phyloP scores from a whole-genome alignment of 2,888 invertebrate species.

The Calameuta filiformis region DNA sequence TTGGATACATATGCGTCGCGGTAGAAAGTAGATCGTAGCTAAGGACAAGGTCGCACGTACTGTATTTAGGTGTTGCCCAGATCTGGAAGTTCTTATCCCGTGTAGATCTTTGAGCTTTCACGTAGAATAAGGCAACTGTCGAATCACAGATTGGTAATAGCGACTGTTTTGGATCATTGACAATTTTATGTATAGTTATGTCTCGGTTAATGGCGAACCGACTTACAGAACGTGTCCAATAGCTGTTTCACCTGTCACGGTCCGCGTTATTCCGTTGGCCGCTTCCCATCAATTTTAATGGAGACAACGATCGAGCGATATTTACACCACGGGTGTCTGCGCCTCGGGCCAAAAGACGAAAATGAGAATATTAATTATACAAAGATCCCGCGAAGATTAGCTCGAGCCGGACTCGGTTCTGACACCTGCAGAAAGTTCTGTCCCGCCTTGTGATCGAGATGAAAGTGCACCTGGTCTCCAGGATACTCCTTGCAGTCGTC shows the following conservation, averaged over 20 bases:
- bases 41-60: neutral
- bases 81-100: neutral
- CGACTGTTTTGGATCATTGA: neutral
- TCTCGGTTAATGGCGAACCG: neutral
- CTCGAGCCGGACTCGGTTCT: conserved; percentile 14
- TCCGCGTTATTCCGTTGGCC: neutral
- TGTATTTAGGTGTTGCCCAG: neutral
- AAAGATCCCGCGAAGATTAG: conserved; percentile 22
- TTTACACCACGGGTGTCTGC: neutral
- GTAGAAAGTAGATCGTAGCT: neutral
- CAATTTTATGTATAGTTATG: neutral
- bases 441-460: conserved; percentile 19
- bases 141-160: neutral
- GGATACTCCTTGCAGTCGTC: neutral
- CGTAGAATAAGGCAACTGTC: neutral
- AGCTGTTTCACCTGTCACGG: conserved; percentile 1
- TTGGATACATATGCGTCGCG: neutral
- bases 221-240: neutral
- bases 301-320: neutral
- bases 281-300: neutral
- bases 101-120: neutral
- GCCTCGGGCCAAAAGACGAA: conserved; percentile 7
- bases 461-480: conserved; percentile 12
- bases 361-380: conserved; percentile 24
- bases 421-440: conserved; percentile 30